phyloP scores from a whole-genome alignment of 2,797 vertebrate species.

The Dendrocincla tyrannina region DNA sequence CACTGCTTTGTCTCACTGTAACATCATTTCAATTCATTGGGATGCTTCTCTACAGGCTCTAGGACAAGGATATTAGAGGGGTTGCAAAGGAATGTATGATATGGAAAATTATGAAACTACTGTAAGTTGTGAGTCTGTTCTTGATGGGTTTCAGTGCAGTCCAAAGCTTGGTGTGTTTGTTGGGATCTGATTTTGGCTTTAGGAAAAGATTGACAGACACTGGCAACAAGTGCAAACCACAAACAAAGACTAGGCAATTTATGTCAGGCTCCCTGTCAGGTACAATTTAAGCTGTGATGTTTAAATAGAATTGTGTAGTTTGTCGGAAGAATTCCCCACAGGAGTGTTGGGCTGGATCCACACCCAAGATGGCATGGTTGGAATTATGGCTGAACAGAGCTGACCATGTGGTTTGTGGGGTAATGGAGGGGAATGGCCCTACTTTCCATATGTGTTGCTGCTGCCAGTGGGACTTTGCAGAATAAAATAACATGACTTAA shows the following conservation, averaged over 20 bases:
- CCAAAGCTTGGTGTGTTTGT: not conserved
- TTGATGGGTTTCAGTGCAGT: not conserved
- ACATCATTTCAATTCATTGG: not conserved
- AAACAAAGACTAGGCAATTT: not conserved
- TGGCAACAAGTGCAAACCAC: not conserved
- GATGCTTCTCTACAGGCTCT: not conserved
- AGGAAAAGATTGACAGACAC: not conserved
- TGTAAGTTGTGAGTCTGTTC: not conserved
- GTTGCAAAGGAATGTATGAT: not conserved
- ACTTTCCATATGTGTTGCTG: not conserved
- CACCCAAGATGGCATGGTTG: not conserved
- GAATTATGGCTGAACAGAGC: not conserved
- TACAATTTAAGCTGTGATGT: not conserved
- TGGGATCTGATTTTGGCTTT: not conserved
- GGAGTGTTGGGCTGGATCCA: not conserved
- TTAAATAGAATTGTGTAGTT: not conserved
- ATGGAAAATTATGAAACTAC: not conserved
- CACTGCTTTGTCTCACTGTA: not conserved
- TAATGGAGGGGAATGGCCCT: not conserved
- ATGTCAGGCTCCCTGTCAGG: not conserved
- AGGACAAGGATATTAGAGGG: not conserved
- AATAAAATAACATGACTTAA: not conserved
- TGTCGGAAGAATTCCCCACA: rapidly evolving
- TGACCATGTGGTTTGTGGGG: not conserved
- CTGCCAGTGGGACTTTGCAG: not conserved